Base-by-base conservation (phyloP, 2,113 vertebrate species). In the Paraplagusia blochii region DNA sequence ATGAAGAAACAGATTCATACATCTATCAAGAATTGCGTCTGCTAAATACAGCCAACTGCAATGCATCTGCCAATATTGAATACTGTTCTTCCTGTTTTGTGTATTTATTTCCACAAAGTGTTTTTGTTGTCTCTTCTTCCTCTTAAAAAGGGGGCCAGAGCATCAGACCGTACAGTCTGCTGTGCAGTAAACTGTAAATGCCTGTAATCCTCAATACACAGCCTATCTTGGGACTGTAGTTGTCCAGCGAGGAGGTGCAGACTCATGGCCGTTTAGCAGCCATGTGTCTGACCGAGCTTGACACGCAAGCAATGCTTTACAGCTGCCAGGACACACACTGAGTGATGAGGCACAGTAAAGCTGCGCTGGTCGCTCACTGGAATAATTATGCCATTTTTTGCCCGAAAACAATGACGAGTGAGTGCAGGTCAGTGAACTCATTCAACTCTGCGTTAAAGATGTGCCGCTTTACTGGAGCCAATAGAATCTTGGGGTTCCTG, bases 121-220 rank as follows among this genome's bases (percentile, higher is more conserved):
- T 29, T 36, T 7, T 8, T 49, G 16, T 35, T 53, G 70, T 62
- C 52, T 45, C 75, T 64, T 53, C 40, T 18, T 15, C 5, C 14
- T 2, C 9, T 39, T 52, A 67, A 73, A 77, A 82, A 76, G 42
- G 80, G 67, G 85, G 84, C 83, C 82, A 87, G 73, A 54, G 69
- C 12, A 46, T 73, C 79, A 87, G 85, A 87, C 85, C 76, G 85
- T 82, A 69, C 59, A 57, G 82, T 76, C 80, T 76, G 68, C 75
- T 82, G 72, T 66, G 79, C 82, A 70, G 81, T 88, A 88, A 88
- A 86, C 87, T 87, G 74, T 85, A 88, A 86, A 88, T 81, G 72
- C 82, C 79, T 74, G 80, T 88, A 88, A 88, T 88, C 87, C 85
- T 69, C 69, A 58, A 77, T 51, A 72, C 69, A 80, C 55, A 69